Percentiles rank a stretch among this genome's conserved stretches.
Conservation (phyloP, 1,140 invertebrate species). For the Lepidostoma basale region DNA sequence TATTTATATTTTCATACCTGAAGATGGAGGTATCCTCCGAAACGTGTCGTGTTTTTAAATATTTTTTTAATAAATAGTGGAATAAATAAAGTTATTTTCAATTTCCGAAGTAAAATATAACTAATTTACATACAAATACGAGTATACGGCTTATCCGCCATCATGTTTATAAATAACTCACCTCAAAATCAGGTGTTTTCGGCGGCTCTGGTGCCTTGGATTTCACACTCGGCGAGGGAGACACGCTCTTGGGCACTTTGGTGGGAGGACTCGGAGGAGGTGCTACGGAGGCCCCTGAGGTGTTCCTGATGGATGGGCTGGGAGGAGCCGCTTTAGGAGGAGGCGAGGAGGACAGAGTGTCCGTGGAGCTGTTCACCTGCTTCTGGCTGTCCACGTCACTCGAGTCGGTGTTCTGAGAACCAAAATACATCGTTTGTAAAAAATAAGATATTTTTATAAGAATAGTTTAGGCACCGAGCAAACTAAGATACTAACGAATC, state of each 20-base stretch:
- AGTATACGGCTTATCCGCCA: too few relatives aligned
- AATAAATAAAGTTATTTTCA: too few relatives aligned
- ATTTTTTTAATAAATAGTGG: too few relatives aligned
- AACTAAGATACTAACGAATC: too few relatives aligned
- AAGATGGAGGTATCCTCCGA: too few relatives aligned
- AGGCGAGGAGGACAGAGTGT: conserved; percentile 38
- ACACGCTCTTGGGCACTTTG: neutral
- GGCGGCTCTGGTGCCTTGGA: conserved; percentile 24
- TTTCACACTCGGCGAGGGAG: conserved; percentile 17
- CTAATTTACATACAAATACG: too few relatives aligned
- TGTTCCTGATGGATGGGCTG: neutral
- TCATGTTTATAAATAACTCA: neutral
- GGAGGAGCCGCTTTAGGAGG: conserved; percentile 10
- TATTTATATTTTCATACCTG: too few relatives aligned
- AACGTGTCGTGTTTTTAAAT: too few relatives aligned
- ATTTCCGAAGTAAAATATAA: too few relatives aligned
- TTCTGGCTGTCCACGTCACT: conserved; percentile 45
- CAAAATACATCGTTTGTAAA: too few relatives aligned
- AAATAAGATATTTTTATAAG: too few relatives aligned
- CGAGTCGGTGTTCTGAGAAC: conserved; percentile 35
- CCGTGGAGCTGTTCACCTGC: conserved; percentile 40
- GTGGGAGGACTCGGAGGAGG: conserved; percentile 23
- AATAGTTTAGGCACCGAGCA: too few relatives aligned
- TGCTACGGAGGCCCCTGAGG: neutral
- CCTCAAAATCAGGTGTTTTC: conserved; percentile 40